phyloP scores from a whole-genome alignment of 1,140 invertebrate genomes.

The Drosophila eugracilis region DNA sequence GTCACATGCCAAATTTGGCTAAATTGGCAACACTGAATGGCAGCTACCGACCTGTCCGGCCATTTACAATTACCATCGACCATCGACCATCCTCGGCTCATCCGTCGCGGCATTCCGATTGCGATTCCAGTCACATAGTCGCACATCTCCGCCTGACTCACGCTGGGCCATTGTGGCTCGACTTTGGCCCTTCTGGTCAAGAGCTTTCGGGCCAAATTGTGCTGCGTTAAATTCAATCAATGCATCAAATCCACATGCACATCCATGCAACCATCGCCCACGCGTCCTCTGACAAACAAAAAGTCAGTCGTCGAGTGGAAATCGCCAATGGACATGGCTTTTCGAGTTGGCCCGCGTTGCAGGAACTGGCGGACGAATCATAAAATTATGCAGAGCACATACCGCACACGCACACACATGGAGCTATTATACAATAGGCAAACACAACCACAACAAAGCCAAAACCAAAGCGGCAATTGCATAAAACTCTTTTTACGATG shows the following conservation, averaged over 20 bases:
- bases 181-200: slow-evolving; percentile 50
- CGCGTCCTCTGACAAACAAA: slow-evolving; percentile 23
- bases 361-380: slow-evolving; percentile 62
- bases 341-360: slow-evolving; percentile 31
- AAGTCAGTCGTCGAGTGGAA: slow-evolving; percentile 23
- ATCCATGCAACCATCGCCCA: slow-evolving; percentile 45
- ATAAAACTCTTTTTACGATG: slow-evolving; percentile 78
- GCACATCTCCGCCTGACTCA: slow-evolving; percentile 57
- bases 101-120: slow-evolving; percentile 35
- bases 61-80: slow-evolving; percentile 53
- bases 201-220: slow-evolving; percentile 36
- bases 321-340: slow-evolving; percentile 65
- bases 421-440: slow-evolving; percentile 73
- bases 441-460: slow-evolving; percentile 30
- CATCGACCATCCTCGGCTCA: slow-evolving; percentile 24
- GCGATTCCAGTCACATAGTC: slow-evolving; percentile 70
- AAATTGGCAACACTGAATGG: slow-evolving; percentile 57
- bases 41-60: slow-evolving; percentile 42
- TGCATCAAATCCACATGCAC: slow-evolving; percentile 64
- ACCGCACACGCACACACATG: slow-evolving; percentile 59
- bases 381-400: slow-evolving; percentile 83
- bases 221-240: slow-evolving; percentile 75
- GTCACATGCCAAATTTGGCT: slow-evolving; percentile 51
- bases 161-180: slow-evolving; percentile 54
- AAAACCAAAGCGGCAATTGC: slow-evolving; percentile 68